A percentile compares a stretch with the other conserved stretches of the same genome.
Evolutionary conservation across 1,140 invertebrate genomes (phyloP).

Genomic region (Subanguina moxae): DNA sequence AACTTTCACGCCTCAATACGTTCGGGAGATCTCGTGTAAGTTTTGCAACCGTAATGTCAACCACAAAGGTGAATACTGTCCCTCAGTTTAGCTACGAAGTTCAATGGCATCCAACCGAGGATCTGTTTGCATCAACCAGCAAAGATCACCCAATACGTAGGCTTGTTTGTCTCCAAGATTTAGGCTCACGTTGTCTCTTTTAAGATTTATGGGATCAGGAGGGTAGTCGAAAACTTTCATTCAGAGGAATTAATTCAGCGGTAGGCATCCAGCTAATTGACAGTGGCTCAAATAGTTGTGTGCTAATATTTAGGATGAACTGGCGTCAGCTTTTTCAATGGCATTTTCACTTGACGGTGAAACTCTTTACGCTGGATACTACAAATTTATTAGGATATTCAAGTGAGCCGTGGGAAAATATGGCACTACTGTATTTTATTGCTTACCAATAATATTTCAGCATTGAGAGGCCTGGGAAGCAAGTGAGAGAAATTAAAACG

Average conservation of each 20-base stretch:
- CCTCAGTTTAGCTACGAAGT: conserved; percentile 19
- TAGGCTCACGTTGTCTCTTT: not conserved
- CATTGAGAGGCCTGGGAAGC: conserved; percentile 26
- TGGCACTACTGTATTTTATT: too few species aligned
- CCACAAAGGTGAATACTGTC: not conserved
- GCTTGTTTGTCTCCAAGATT: not conserved
- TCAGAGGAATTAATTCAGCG: conserved; percentile 35
- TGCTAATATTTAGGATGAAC: conserved; percentile 28
- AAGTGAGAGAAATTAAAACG: conserved; percentile 40
- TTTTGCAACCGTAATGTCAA: not conserved
- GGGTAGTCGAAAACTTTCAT: conserved; percentile 14
- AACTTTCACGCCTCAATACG: not conserved
- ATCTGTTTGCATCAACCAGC: conserved; percentile 28
- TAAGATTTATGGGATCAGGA: conserved; percentile 26
- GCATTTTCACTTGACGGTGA: conserved; percentile 35
- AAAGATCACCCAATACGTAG: conserved; percentile 26
- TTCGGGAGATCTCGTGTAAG: conserved; percentile 1
- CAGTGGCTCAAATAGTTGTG: not conserved
- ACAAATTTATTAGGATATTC: conserved; percentile 28
- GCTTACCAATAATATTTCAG: not conserved
- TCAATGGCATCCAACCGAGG: conserved; percentile 27
- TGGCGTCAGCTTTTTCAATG: conserved; percentile 34
- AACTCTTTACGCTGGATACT: conserved; percentile 34
- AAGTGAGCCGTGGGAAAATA: too few species aligned
- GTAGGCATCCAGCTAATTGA: too few species aligned